phyloP scores from a whole-genome alignment of 2,797 vertebrate species.

The Onychomys arenicola region DNA sequence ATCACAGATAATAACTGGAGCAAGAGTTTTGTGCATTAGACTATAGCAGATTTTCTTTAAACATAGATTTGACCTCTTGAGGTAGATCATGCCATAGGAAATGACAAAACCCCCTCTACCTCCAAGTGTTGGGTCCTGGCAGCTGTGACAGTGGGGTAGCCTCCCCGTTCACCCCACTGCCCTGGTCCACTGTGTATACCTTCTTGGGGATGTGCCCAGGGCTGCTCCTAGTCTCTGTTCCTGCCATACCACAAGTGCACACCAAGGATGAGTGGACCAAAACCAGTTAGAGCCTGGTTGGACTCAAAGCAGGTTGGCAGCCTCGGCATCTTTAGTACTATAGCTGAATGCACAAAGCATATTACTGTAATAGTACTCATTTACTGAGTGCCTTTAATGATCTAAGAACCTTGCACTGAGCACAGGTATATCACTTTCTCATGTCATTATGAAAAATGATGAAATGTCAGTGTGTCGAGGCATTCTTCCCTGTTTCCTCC shows the following conservation, averaged over 20 bases:
- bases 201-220: background rate
- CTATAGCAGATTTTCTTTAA: background rate
- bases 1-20: conserved; percentile 19
- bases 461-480: background rate
- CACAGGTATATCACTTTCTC: background rate
- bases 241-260: background rate
- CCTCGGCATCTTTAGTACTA: background rate
- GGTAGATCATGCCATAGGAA: background rate
- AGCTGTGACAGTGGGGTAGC: background rate
- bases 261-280: background rate
- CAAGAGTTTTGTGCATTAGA: background rate
- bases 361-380: background rate
- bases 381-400: background rate
- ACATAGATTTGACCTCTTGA: background rate
- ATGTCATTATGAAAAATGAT: background rate
- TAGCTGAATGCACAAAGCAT: background rate
- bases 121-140: background rate
- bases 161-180: background rate
- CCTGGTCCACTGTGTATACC: background rate
- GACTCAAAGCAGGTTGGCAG: background rate
- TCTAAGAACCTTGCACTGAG: background rate
- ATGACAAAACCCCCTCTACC: background rate
- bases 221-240: background rate
- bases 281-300: background rate
- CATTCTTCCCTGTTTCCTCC: background rate